A percentile compares a stretch with the other conserved stretches of the same genome.
Conservation (phyloP, 2,888 invertebrate genomes). For the Monochamus alternatus region DNA sequence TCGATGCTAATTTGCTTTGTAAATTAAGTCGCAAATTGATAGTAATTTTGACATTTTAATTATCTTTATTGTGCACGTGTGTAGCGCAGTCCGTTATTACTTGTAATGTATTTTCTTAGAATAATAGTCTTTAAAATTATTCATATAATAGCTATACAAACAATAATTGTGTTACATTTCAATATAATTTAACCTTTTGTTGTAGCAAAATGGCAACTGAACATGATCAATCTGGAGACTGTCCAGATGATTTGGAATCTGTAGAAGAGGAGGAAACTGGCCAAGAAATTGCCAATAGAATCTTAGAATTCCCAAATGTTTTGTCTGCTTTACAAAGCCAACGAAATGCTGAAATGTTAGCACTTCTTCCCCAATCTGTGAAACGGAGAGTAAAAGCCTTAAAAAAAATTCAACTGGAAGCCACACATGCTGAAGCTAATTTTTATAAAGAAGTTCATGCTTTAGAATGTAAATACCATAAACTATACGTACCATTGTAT, state of each 20-base stretch:
- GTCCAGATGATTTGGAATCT: constrained; percentile 79
- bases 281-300: constrained; percentile 68
- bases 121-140: background rate
- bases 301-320: constrained; percentile 73
- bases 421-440: constrained; percentile 90
- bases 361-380: constrained; percentile 81
- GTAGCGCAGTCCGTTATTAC: constrained; percentile 17
- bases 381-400: constrained; percentile 88
- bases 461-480: constrained; percentile 92
- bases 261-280: constrained; percentile 74
- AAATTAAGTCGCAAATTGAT: constrained; percentile 45
- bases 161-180: background rate
- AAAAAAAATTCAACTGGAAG: constrained; percentile 88
- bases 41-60: constrained; percentile 49
- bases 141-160: background rate
- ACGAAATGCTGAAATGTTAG: constrained; percentile 75
- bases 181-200: constrained; percentile 31
- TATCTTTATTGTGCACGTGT: constrained; percentile 52
- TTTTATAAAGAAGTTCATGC: constrained; percentile 96
- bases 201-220: constrained; percentile 76
- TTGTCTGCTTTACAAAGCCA: constrained; percentile 76
- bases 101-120: constrained; percentile 1
- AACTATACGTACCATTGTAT: constrained; percentile 83
- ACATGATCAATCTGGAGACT: constrained; percentile 77
- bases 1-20: constrained; percentile 35